phyloP scores from a whole-genome alignment of 2,888 invertebrate species.

The Lacanobia wlatinum region DNA sequence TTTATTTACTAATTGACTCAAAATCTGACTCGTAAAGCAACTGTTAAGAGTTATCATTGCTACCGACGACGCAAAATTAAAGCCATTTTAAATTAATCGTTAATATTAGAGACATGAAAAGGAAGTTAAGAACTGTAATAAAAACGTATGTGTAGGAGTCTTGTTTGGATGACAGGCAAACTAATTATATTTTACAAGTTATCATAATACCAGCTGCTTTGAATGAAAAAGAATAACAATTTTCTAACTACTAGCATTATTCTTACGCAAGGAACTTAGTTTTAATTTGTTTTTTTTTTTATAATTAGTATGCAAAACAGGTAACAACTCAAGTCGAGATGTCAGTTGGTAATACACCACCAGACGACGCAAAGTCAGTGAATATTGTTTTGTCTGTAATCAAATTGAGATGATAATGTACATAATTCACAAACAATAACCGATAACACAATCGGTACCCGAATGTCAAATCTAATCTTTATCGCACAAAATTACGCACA shows the following conservation, averaged over 20 bases:
- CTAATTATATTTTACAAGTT: conserved; percentile 1
- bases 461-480: conserved; percentile 43
- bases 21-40: background rate
- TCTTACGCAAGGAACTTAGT: background rate
- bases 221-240: background rate
- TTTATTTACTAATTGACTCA: background rate
- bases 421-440: conserved; percentile 38
- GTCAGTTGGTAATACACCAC: background rate
- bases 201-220: background rate
- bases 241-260: background rate
- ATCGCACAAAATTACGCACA: conserved; percentile 42
- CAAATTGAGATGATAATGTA: conserved; percentile 12
- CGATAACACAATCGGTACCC: conserved; percentile 44
- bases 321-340: conserved; percentile 14
- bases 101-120: conserved; percentile 7
- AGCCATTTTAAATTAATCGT: conserved; percentile 20
- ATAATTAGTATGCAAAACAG: conserved; percentile 12
- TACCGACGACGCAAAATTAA: background rate
- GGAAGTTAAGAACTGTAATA: conserved; percentile 23
- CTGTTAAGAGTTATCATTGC: background rate
- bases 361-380: background rate
- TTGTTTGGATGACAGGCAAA: conserved; percentile 9
- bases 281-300: conserved; percentile 2
- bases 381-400: conserved; percentile 10
- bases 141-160: conserved; percentile 1